Conservation (phyloP, 2,888 invertebrate genomes). For the Drosophila paranaensis region DNA sequence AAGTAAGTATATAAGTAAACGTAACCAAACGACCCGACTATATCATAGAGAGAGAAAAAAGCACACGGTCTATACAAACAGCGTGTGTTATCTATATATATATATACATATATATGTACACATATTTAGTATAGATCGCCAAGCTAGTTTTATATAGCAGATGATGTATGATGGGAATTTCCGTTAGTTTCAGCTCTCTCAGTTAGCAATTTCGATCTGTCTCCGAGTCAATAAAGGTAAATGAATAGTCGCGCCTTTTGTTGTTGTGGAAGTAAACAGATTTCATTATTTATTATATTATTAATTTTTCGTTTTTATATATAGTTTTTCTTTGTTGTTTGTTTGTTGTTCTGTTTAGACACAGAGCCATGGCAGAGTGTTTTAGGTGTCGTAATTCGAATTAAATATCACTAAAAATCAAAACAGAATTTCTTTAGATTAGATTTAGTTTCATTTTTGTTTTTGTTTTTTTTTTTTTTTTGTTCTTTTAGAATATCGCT, state of each 20-base stretch:
- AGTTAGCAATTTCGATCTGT: conserved; percentile 39
- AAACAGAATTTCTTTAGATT: conserved; percentile 54
- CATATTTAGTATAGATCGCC: conserved; percentile 41
- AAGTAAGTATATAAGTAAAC: conserved; percentile 22
- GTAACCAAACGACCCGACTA: conserved; percentile 38
- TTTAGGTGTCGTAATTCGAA: conserved; percentile 56
- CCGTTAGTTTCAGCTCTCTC: conserved; percentile 61
- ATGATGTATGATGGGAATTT: conserved; percentile 77
- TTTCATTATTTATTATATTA: conserved; percentile 77
- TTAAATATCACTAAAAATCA: conserved; percentile 73
- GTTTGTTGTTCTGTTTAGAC: conserved; percentile 46
- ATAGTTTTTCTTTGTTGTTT: conserved; percentile 40
- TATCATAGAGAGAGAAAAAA: conserved; percentile 21
- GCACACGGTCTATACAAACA: conserved; percentile 24
- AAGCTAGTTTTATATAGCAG: conserved; percentile 59
- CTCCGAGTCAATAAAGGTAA: conserved; percentile 15
- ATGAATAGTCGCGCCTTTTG: conserved; percentile 14
- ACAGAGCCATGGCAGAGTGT: conserved; percentile 72
- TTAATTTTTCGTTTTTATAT: conserved; percentile 45
- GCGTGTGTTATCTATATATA: conserved; percentile 7
- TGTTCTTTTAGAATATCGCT: conserved; percentile 74
- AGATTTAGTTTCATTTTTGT: conserved; percentile 35
- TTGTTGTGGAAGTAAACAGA: conserved; percentile 78
- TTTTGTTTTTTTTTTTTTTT: conserved; percentile 30
- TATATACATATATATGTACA: not conserved